A percentile compares a stretch with the other conserved stretches of the same genome.
These are phyloP conservation scores for Pogonocherus hispidulus DNA, from an alignment of 2,888 invertebrate genomes.

Conservation along the genomic window DNA sequence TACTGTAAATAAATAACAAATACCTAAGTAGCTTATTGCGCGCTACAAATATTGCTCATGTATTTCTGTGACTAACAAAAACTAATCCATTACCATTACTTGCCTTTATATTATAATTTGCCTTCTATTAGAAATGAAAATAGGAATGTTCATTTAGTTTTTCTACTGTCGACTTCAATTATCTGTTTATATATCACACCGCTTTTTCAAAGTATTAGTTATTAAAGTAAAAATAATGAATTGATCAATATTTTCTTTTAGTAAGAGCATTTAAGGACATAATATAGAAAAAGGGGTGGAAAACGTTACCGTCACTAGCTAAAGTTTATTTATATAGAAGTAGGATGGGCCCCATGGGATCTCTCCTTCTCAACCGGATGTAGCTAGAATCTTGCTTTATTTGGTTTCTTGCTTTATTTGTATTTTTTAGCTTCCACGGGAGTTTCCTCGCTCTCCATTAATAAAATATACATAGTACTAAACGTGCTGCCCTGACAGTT, in stretches of 20 bases:
- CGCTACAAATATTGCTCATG: too few relatives aligned
- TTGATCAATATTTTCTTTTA: neutral
- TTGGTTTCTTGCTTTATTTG: neutral
- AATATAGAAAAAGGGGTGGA: neutral
- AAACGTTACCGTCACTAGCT: neutral
- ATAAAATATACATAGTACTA: neutral
- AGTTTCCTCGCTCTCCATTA: neutral
- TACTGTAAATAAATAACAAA: too few relatives aligned
- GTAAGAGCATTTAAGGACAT: neutral
- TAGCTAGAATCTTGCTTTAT: neutral
- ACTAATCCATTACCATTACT: too few relatives aligned
- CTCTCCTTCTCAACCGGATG: neutral
- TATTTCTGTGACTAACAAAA: too few relatives aligned
- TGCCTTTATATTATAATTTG: too few relatives aligned
- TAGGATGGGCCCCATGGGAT: slow-evolving; percentile 4
- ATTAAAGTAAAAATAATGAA: too few relatives aligned
- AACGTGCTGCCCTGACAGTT: neutral
- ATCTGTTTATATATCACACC: too few relatives aligned
- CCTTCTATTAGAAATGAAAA: too few relatives aligned
- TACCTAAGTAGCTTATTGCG: too few relatives aligned
- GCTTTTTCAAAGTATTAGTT: too few relatives aligned
- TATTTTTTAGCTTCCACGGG: neutral
- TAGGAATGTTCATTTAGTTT: too few relatives aligned
- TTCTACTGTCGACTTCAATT: too few relatives aligned
- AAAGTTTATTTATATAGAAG: neutral